Evolutionary conservation across 2,113 vertebrate genomes (phyloP).

Genomic region (Emydocephalus ijimae): DNA sequence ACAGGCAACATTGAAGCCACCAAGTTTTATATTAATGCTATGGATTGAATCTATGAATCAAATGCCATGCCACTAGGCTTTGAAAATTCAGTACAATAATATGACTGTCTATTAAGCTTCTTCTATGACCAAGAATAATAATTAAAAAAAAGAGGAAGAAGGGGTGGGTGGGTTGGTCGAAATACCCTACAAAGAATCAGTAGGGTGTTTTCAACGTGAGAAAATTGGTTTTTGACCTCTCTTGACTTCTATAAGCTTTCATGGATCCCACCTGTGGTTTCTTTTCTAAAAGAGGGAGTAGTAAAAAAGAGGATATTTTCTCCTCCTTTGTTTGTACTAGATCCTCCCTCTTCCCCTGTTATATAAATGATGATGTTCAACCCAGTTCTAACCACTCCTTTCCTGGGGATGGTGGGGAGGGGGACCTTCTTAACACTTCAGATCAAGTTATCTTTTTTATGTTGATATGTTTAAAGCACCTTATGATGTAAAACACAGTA

Average conservation of each 20-base stretch:
- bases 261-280: conserved; percentile 58
- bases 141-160: background rate
- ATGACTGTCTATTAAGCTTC: conserved; percentile 47
- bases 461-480: conserved; percentile 3
- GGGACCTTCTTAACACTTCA: background rate
- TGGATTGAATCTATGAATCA: conserved; percentile 26
- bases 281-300: conserved; percentile 57
- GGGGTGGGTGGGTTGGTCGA: background rate
- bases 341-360: conserved; percentile 47
- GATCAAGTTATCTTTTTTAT: background rate
- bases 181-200: conserved; percentile 53
- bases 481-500: background rate
- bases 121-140: conserved; percentile 35
- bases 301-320: conserved; percentile 57
- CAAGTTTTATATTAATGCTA: conserved; percentile 16
- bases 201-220: conserved; percentile 60
- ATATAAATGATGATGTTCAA: background rate
- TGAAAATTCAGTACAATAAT: conserved; percentile 31
- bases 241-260: conserved; percentile 58
- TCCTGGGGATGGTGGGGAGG: background rate
- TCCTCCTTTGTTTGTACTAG: conserved; percentile 50
- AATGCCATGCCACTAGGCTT: conserved; percentile 16
- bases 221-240: conserved; percentile 63
- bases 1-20: background rate
- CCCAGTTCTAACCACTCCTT: conserved; percentile 16